Evolutionary conservation across 2,888 invertebrate genomes (phyloP), one percentile per base, ranked within the genome.

Genomic region (Chloroclysta siterata): DNA sequence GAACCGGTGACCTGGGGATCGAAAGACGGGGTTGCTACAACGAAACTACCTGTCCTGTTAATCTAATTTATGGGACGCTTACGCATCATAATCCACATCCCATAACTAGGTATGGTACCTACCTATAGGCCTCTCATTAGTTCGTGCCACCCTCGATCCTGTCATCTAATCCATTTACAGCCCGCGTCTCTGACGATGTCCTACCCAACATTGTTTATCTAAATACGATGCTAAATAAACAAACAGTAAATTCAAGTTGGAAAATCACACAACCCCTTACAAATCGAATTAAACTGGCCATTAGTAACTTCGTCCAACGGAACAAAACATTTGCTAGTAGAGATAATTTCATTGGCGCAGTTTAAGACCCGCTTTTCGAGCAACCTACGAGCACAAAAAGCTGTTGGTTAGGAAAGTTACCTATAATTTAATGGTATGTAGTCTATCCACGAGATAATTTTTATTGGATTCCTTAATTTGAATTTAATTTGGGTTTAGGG

Each of bases 251-350:
- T 63, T 56, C 50, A 33, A 63, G 65, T 66, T 67, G 65, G 6
- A 11, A 54, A 60, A 50, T 47, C 59, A 44, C 59, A 36, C 36
- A 15, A 10, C 14, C 51, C 36, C 1, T 51, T 62, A 51, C 47
- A 52, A 65, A 67, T 57, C 52, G 54, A 63, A 70, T 70, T 65
- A 65, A 69, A 50, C 48, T 52, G 54, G 33, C 63, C 63, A 65
- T 65, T 65, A 65, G 57, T 53, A 67, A 53, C 41, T 22, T 60
- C 6, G 48, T 50, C 48, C 44, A 22, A 15, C 17, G 29, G 52
- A 62, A 50, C 47, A 63, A 56, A 60, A 44, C 56, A 60, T 70
- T 70, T 68, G 2, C 5, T 60, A 53, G 22, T 22, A 33, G 42
- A 13, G 36, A 42, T 69, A 62, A 69, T 66, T 17, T 54, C 28